phyloP scores from a whole-genome alignment of 2,113 vertebrate species.

The Raphicerus campestris region DNA sequence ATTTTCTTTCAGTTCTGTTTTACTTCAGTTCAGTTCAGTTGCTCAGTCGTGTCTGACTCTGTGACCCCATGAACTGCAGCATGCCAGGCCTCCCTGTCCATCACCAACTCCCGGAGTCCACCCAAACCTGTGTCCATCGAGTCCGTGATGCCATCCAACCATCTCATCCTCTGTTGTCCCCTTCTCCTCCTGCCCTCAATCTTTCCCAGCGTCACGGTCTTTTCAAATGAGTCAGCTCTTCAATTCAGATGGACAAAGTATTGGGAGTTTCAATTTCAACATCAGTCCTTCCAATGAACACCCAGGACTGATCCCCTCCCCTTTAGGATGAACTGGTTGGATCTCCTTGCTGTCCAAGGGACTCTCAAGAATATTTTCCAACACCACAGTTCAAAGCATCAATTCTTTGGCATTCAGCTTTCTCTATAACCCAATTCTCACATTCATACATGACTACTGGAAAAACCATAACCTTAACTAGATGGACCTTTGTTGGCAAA shows the following conservation, averaged over 20 bases:
- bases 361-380: background rate
- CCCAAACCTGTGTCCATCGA: accelerated
- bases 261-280: background rate
- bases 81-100: background rate
- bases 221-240: background rate
- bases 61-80: accelerated
- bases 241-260: background rate
- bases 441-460: background rate
- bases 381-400: background rate
- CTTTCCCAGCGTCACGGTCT: background rate
- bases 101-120: accelerated
- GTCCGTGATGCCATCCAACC: background rate
- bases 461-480: background rate
- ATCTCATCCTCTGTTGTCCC: background rate
- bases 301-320: background rate
- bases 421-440: background rate
- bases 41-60: accelerated
- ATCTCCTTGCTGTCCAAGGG: background rate
- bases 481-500: accelerated
- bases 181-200: background rate
- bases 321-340: background rate
- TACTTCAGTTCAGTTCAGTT: background rate
- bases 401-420: background rate
- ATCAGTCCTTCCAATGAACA: background rate
- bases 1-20: background rate